Conservation (phyloP, 2,888 invertebrate genomes). For the Ctena decussata region DNA sequence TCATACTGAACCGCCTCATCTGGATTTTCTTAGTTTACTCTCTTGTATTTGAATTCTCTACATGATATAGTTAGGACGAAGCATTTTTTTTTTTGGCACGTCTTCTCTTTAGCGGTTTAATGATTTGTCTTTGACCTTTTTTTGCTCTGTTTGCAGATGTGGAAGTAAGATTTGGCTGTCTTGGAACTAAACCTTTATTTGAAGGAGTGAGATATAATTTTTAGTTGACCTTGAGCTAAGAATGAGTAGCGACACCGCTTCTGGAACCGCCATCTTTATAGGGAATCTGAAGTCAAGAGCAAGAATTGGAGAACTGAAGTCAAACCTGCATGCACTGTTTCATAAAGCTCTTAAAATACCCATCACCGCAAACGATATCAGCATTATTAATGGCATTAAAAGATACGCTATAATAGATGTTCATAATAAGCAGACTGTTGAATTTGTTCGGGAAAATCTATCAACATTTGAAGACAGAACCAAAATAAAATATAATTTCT, state of each 20-base stretch:
- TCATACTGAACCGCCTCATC: too few relatives aligned
- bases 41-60: too few relatives aligned
- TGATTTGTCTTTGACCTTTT: too few relatives aligned
- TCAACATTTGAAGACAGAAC: conserved; percentile 54
- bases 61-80: too few relatives aligned
- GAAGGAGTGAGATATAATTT: too few relatives aligned
- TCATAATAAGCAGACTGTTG: conserved; percentile 64
- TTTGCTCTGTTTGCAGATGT: too few relatives aligned
- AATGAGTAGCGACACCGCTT: not conserved
- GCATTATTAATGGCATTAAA: conserved; percentile 58
- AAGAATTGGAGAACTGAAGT: conserved; percentile 60
- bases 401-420: conserved; percentile 70
- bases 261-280: conserved; percentile 64
- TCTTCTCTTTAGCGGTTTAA: too few relatives aligned
- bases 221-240: too few relatives aligned
- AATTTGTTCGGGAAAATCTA: conserved; percentile 57
- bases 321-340: conserved; percentile 62
- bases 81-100: too few relatives aligned
- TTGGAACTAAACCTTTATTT: too few relatives aligned
- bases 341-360: conserved; percentile 42
- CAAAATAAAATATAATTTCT: conserved; percentile 63
- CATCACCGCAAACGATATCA: conserved; percentile 55
- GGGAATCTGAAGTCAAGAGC: conserved; percentile 67
- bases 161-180: too few relatives aligned
- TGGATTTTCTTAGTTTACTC: too few relatives aligned